Percentiles rank a stretch among this genome's conserved stretches.
Conservation (phyloP, 2,797 vertebrate genomes). For the Pseudochromis fuscus region DNA sequence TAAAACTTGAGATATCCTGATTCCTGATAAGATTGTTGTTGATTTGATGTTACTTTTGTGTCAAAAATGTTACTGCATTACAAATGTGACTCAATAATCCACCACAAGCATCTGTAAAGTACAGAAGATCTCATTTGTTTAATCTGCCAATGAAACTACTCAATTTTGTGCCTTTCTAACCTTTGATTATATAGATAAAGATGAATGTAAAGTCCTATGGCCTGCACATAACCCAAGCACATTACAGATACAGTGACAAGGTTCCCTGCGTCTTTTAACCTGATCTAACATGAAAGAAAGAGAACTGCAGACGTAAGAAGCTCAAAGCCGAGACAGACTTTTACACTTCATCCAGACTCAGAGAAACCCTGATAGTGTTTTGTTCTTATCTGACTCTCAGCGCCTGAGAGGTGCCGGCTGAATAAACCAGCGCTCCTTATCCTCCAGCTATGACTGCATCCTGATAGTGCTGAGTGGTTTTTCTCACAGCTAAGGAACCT, state of each 20-base stretch:
- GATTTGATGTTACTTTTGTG: too few relatives aligned
- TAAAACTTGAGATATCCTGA: too few relatives aligned
- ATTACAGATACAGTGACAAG: not conserved
- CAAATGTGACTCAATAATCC: too few relatives aligned
- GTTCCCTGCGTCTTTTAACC: not conserved
- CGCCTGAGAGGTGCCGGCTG: constrained; percentile 55
- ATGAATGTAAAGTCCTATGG: too few relatives aligned
- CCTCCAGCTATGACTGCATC: constrained; percentile 31
- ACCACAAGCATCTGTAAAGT: too few relatives aligned
- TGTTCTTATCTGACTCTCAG: constrained; percentile 63
- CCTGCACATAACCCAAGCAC: too few relatives aligned
- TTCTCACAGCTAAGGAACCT: not conserved
- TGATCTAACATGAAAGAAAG: constrained; percentile 3
- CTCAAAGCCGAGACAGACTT: not conserved
- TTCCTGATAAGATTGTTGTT: too few relatives aligned
- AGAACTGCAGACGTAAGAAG: not conserved
- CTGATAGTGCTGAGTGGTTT: constrained; percentile 16
- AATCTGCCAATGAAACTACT: too few relatives aligned
- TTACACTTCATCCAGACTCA: constrained; percentile 53
- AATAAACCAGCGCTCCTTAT: constrained; percentile 64
- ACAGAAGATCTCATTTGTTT: too few relatives aligned
- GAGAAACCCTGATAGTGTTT: constrained; percentile 44
- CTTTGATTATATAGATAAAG: too few relatives aligned
- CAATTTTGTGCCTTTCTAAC: too few relatives aligned
- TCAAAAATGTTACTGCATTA: too few relatives aligned